Evolutionary conservation across 2,888 invertebrate genomes (phyloP).

Genomic region (Scaptomyza parva): DNA sequence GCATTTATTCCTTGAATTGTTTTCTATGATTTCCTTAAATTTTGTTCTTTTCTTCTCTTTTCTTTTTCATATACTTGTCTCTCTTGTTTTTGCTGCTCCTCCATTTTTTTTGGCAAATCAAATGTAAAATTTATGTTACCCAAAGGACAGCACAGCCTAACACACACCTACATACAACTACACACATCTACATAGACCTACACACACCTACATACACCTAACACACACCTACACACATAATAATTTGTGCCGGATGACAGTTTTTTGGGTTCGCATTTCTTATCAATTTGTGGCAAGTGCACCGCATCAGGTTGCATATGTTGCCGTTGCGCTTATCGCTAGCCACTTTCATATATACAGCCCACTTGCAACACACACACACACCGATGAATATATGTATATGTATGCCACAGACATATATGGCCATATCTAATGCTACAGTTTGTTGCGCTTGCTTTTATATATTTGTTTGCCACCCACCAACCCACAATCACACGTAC

Average conservation of each 20-base stretch:
- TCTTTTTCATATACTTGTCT: not conserved
- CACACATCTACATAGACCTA: no score
- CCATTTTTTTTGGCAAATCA: conserved; percentile 23
- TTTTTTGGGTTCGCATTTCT: conserved; percentile 50
- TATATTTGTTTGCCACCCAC: conserved; percentile 31
- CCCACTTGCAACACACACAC: conserved; percentile 8
- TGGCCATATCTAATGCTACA: conserved; percentile 31
- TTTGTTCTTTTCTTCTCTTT: no score
- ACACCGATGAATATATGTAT: not conserved
- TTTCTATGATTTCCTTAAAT: not conserved
- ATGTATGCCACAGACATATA: conserved; percentile 7
- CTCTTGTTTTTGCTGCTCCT: not conserved
- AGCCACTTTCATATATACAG: conserved; percentile 15
- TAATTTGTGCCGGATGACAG: conserved; percentile 29
- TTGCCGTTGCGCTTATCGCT: conserved; percentile 52
- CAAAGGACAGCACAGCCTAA: conserved; percentile 7
- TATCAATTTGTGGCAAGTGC: conserved; percentile 49
- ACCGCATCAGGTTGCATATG: conserved; percentile 22
- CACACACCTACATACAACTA: conserved; percentile 12
- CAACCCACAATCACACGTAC: not conserved
- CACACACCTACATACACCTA: conserved; percentile 6
- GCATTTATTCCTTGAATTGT: no score
- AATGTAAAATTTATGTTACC: conserved; percentile 26
- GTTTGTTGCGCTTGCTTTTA: conserved; percentile 46
- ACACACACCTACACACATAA: conserved; percentile 10